Base-by-base conservation (phyloP, 2,113 vertebrate species). In the Sterna hirundo region DNA sequence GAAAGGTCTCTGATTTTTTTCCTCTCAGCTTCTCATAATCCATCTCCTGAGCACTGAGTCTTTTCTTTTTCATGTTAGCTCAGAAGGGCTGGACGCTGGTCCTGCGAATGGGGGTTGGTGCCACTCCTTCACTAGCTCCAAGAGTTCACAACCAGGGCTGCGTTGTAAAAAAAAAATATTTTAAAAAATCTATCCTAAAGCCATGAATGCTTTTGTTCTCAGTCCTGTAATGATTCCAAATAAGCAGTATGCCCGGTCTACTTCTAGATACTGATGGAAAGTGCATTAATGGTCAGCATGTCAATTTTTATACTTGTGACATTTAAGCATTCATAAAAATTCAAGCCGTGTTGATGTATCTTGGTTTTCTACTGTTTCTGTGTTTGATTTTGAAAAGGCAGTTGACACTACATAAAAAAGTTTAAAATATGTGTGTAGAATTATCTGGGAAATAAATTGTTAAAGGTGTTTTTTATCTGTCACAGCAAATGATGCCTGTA, bases 91-190 rank as follows among this genome's bases (percentile, higher is more conserved):
- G 95, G 64, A 49, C 2, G 5, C 77, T 11, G 15, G 82, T 83
- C 52, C 40, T 66, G 70, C 78, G 93, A 27, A 49, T 95, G 88
- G 87, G 75, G 64, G 46, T 89, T 18, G 3, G 57, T 58, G 94
- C 96, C 97, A 95, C 97, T 98, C 98, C 98, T 98, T 98, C 91
- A 57, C 75, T 72, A 49, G 70, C 96, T 66, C 11, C 72, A 36
- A 62, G 54, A 93, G 92, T 71, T 77, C 77, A 72, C 57, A 83
- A 13, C 58, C 81, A 12, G 68, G 66, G 79, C 82, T 94, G 65
- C 11, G 1, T 64, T 47, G 19, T 9, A 25, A 60, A 83, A 71
- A 60, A 27, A 58, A 75, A 60, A 12, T 11, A 3, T 40, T 40
- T 42, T 11, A 60, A 13, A 12, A 3, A 3, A 47, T 13, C 40